Evolutionary conservation across 1,140 invertebrate species (phyloP).

Genomic region (Heterodera carotae): DNA sequence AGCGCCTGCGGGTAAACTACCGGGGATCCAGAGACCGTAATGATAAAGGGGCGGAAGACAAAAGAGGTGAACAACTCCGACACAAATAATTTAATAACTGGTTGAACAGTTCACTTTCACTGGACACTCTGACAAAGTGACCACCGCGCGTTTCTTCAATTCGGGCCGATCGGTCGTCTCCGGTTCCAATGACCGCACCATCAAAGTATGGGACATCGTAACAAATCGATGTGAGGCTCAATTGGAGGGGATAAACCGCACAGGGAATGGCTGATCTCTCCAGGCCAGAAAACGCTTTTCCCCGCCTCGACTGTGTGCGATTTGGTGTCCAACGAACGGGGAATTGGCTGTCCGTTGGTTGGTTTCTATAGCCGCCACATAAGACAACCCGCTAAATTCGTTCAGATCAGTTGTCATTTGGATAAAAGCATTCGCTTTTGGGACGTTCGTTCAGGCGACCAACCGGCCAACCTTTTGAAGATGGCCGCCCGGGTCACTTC

Average conservation of each 20-base stretch:
- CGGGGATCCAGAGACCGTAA: not conserved
- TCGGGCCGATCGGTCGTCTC: conserved; percentile 41
- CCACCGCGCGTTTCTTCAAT: conserved; percentile 39
- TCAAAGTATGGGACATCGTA: conserved; percentile 46
- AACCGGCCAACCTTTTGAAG: conserved; percentile 76
- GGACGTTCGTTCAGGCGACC: conserved; percentile 76
- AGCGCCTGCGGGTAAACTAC: conserved; percentile 35
- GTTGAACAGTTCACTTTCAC: conserved; percentile 48
- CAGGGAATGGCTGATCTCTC: not conserved
- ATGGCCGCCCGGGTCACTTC: conserved; percentile 92
- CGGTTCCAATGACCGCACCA: conserved; percentile 47
- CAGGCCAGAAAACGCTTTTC: conserved; percentile 46
- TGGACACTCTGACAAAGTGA: conserved; percentile 50
- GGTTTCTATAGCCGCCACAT: too few species aligned
- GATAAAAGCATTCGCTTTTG: conserved; percentile 95
- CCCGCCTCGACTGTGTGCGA: conserved; percentile 45
- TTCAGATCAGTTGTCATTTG: conserved; percentile 86
- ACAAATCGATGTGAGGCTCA: conserved; percentile 41
- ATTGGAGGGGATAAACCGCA: not conserved
- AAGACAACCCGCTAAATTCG: too few species aligned
- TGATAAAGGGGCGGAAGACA: too few species aligned
- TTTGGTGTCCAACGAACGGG: conserved; percentile 71
- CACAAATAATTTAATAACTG: conserved; percentile 18
- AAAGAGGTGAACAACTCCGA: not conserved
- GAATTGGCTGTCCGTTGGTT: conserved; percentile 35